These are phyloP conservation scores for Potamilus streckersoni DNA, from an alignment of 1,140 invertebrate genomes.

Conservation along the genomic window DNA sequence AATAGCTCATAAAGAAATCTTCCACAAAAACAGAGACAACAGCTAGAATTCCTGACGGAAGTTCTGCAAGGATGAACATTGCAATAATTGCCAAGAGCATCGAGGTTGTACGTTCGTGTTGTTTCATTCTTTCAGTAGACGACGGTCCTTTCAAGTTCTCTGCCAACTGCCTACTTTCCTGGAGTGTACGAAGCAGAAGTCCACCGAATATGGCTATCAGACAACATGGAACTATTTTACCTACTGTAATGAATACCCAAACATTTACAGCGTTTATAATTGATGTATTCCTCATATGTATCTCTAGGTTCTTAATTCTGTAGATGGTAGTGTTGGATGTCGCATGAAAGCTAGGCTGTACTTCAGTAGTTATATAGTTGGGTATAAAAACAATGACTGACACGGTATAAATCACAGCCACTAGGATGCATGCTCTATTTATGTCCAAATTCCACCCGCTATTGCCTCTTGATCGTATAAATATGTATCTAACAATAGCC, in stretches of 20 bases:
- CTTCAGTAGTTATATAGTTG: constrained; percentile 73
- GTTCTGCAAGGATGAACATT: constrained; percentile 87
- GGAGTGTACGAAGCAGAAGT: constrained; percentile 67
- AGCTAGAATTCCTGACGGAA: constrained; percentile 75
- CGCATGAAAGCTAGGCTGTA: constrained; percentile 17
- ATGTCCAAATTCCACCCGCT: constrained; percentile 84
- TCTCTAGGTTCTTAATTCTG: constrained; percentile 30
- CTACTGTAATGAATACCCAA: constrained; percentile 58
- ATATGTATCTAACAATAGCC: constrained; percentile 81
- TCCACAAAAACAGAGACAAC: constrained; percentile 52
- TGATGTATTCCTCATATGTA: constrained; percentile 34
- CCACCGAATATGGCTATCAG: constrained; percentile 69
- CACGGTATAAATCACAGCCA: constrained; percentile 78
- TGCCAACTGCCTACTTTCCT: constrained; percentile 62
- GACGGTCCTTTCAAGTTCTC: constrained; percentile 51
- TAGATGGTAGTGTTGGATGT: constrained; percentile 28
- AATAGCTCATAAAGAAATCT: constrained; percentile 62
- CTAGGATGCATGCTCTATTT: constrained; percentile 77
- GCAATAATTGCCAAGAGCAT: constrained; percentile 68
- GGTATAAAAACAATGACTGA: constrained; percentile 83
- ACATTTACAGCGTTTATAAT: constrained; percentile 45
- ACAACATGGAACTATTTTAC: constrained; percentile 69
- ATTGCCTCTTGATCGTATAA: constrained; percentile 76
- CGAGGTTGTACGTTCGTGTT: constrained; percentile 76
- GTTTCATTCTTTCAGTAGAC: constrained; percentile 74